Evolutionary conservation across 2,888 invertebrate species (phyloP).

Genomic region (Scaptomyza parva): DNA sequence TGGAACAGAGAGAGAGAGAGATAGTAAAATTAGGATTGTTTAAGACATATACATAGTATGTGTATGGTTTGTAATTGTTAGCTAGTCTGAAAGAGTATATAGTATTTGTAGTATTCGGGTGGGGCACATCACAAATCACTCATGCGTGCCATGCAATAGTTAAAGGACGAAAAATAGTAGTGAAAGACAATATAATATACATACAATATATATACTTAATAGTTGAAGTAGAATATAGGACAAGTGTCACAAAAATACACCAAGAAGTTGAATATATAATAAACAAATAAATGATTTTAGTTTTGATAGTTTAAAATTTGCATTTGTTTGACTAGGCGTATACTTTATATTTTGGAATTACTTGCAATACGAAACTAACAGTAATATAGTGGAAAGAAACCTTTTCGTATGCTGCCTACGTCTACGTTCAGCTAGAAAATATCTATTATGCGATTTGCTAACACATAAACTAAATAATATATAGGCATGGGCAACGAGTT

Average conservation of each 20-base stretch:
- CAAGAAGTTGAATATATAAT: not conserved
- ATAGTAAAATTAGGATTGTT: slow-evolving; percentile 37
- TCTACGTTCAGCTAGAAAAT: slow-evolving; percentile 21
- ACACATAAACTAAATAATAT: slow-evolving; percentile 14
- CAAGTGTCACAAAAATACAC: not conserved
- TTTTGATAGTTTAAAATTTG: not conserved
- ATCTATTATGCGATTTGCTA: slow-evolving; percentile 27
- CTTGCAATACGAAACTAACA: slow-evolving; percentile 21
- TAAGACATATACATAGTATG: slow-evolving; percentile 33
- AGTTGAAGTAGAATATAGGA: slow-evolving; percentile 2
- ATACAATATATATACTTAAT: slow-evolving; percentile 13
- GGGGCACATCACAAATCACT: slow-evolving; percentile 28
- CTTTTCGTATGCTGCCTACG: slow-evolving; percentile 20
- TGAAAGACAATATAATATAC: slow-evolving; percentile 24
- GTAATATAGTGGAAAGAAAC: slow-evolving; percentile 22
- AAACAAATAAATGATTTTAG: not conserved
- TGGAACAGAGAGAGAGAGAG: slow-evolving; percentile 8
- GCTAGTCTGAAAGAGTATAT: slow-evolving; percentile 16
- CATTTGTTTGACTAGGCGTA: slow-evolving; percentile 36
- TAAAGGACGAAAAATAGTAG: slow-evolving; percentile 29
- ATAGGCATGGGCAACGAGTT: slow-evolving; percentile 1
- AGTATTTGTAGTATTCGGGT: slow-evolving; percentile 3
- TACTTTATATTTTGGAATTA: slow-evolving; percentile 22
- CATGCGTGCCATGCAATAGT: slow-evolving; percentile 68
- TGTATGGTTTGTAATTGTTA: slow-evolving; percentile 18